Percentiles rank a stretch among this genome's conserved stretches.
Conservation (phyloP, 2,113 vertebrate species). For the Fregata magnificens region DNA sequence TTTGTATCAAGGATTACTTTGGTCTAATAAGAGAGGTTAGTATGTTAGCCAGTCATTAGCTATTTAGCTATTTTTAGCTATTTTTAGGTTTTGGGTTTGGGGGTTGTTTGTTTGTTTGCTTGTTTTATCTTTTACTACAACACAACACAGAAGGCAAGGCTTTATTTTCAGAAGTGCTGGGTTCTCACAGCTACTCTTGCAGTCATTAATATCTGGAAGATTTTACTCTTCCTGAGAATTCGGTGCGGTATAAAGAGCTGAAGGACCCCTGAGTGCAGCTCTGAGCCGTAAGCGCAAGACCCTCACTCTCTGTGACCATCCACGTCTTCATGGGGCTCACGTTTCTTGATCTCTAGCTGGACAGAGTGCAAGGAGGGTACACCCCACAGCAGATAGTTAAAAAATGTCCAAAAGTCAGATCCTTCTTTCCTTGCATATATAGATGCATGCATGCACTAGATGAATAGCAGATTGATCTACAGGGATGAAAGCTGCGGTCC, state of each 20-base stretch:
- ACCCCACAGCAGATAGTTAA: not conserved
- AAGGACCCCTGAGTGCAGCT: not conserved
- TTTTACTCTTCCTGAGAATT: not conserved
- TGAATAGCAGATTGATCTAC: not conserved
- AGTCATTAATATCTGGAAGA: not conserved
- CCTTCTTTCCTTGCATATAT: not conserved
- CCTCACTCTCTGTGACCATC: not conserved
- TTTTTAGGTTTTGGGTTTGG: not conserved
- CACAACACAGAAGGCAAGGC: not conserved
- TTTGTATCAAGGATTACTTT: not conserved
- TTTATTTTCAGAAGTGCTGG: not conserved
- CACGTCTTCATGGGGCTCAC: accelerated
- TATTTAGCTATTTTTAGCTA: not conserved
- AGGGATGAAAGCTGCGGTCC: not conserved
- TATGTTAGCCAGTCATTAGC: not conserved
- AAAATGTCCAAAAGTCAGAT: not conserved
- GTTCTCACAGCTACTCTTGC: not conserved
- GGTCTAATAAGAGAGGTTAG: not conserved
- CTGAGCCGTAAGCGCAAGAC: not conserved
- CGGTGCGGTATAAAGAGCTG: not conserved
- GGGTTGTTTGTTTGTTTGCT: not conserved
- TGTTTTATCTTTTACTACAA: not conserved
- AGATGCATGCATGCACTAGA: not conserved
- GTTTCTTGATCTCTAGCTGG: not conserved
- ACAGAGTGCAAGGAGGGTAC: not conserved